Conservation (phyloP, 2,888 invertebrate genomes). For the Linnaemya tessellans region DNA sequence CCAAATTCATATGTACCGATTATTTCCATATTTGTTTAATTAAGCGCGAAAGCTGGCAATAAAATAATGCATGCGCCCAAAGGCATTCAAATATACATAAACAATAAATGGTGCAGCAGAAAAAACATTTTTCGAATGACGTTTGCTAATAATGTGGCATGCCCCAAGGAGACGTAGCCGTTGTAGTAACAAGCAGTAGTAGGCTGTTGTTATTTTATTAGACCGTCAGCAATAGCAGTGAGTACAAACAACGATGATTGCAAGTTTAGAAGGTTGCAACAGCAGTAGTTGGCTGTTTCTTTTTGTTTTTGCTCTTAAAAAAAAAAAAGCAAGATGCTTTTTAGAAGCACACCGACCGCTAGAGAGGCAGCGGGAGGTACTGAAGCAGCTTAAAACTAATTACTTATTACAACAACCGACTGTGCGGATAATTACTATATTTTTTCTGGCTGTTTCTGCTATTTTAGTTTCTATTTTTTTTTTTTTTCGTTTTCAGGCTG, state of each 20-base stretch:
- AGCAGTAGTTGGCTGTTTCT: conserved; percentile 17
- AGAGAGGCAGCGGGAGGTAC: conserved; percentile 23
- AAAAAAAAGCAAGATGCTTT: conserved; percentile 1
- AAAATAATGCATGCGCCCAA: conserved; percentile 53
- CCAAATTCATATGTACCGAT: neutral
- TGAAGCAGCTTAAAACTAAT: conserved; percentile 72
- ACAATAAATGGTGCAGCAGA: conserved; percentile 15
- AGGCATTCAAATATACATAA: conserved; percentile 41
- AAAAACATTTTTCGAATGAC: conserved; percentile 57
- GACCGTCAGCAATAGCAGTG: conserved; percentile 37
- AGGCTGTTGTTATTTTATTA: conserved; percentile 61
- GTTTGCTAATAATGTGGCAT: conserved; percentile 72
- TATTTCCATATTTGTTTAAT: neutral
- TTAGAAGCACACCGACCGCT: neutral
- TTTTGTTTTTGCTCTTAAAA: neutral
- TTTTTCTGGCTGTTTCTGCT: conserved; percentile 6
- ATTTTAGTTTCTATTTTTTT: neutral
- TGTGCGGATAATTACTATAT: conserved; percentile 70
- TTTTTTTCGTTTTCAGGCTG: conserved; percentile 19
- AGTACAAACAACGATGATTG: conserved; percentile 23
- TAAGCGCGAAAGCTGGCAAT: conserved; percentile 6
- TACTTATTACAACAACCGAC: conserved; percentile 73
- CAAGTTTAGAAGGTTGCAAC: conserved; percentile 52
- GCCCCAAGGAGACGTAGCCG: conserved; percentile 62
- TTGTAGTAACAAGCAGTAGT: conserved; percentile 38